Base-by-base conservation (phyloP, 1,140 invertebrate genomes). In the Araneus ventricosus region DNA sequence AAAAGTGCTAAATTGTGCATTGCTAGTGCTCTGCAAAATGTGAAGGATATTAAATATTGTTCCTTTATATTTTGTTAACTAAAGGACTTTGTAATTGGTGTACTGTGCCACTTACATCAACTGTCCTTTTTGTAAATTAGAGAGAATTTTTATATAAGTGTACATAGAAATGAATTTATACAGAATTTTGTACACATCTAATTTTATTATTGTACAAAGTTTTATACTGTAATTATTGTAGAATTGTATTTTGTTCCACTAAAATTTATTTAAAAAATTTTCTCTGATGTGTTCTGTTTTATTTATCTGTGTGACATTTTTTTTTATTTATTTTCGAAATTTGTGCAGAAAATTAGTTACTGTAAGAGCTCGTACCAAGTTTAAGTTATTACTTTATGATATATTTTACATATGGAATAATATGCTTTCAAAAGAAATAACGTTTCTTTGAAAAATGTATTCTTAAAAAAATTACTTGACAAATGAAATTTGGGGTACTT, bases 231-330 rank as follows among this genome's bases (percentile, higher is more conserved):
- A 90, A 80, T 59, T 52, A 57, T 59, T 90, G 75, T 80, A 90
- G 37, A 90, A 90, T 90, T 82, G 70, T 90, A 86, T 61, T 86
- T 75, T 90, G 52, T 90, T 22, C n/a, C 57, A 90, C 88, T 90
- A 80, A 90, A 90, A 90, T 80, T 37, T 87, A 87, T 80, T 90
- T 80, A 30, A 88, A 70, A 70, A 27, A 22, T 2, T 45, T 86
- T 8, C 30, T 10, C 34, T n/a, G 10, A 17, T 61, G 8, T 88
- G 24, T 61, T 37, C 17, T 86, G 45, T 86, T 87, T 87, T 84
- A 45, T 84, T 84, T 84, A n/a, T 84, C 4, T 34, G 6, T 27
- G 70, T 75, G 17, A 34, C 14, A 67, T 52, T 3, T 14, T n/a
- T n/a, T n/a, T n/a, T n/a, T 52, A 14, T 52, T 52, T 52, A 14